Base-by-base conservation (phyloP, 2,113 vertebrate genomes). In the Onychorhynchus coronatus region DNA sequence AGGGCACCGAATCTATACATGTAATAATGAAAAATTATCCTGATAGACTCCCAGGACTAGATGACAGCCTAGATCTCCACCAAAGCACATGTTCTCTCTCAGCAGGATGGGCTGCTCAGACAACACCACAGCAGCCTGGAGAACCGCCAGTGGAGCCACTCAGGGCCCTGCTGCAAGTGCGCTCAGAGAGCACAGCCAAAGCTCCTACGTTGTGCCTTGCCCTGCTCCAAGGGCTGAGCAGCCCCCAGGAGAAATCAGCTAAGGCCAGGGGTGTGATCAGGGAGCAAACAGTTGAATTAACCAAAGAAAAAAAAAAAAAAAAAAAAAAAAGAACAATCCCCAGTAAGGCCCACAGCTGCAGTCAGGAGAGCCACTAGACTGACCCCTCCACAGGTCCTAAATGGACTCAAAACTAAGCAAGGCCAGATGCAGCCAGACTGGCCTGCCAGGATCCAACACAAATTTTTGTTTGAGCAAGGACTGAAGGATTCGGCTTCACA, bases 401-500 rank as follows among this genome's bases (percentile, higher is more conserved):
- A 70, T 30, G 23, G 25, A 80, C 8, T 55, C 67, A 42, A 31
- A 87, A 27, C 37, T n/a, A 55, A 85, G 37, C 28, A 30, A 70
- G 53, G 44, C 27, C 58, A 85, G 71, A 41, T 11, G 23, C 72
- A 80, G 71, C 28, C 85, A 24, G 75, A 61, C 11, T n/a, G 37
- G 5, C 27, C 52, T 67, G 39, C 53, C 62, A 85, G 47, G 42
- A 80, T 46, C 42, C 52, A 39, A 27, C n/a, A 78, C 47, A 44
- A 65, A 21, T 35, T 61, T 55, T 63, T 63, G 41, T 55, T 50
- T 2, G 0, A 84, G 52, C 30, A 65, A 78, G 44, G 35, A 53
- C 52, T 41, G 52, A 73, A 87, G 56, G 62, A 79, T 66, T 85
- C 89, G 83, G 83, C 66, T 42, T 82, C 84, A 30, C 17, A 21